phyloP scores from a whole-genome alignment of 2,888 invertebrate genomes.

The Acleris laterana region DNA sequence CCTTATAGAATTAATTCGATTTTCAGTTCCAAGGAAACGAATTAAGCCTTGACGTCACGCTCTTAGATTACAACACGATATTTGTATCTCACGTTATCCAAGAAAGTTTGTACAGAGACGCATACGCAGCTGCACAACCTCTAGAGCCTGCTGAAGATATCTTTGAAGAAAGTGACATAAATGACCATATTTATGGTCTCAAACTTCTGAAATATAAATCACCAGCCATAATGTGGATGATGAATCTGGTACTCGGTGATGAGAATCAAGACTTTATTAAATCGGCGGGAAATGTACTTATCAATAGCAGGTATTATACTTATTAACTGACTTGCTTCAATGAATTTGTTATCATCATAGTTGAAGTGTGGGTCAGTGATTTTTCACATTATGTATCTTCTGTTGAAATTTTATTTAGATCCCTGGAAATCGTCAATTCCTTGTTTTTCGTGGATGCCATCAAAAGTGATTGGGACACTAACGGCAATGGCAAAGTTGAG shows the following conservation, averaged over 20 bases:
- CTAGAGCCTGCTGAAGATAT: conserved; percentile 53
- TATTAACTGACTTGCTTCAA: no score
- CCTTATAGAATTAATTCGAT: background rate
- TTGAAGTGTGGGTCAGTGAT: no score
- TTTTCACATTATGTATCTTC: background rate
- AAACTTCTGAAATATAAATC: conserved; percentile 59
- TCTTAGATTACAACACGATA: conserved; percentile 65
- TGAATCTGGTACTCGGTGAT: conserved; percentile 55
- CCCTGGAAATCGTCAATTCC: conserved; percentile 54
- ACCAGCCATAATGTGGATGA: conserved; percentile 66
- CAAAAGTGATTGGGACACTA: conserved; percentile 49
- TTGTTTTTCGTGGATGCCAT: conserved; percentile 61
- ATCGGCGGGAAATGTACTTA: conserved; percentile 53
- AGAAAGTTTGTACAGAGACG: conserved; percentile 66
- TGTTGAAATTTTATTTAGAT: conserved; percentile 44
- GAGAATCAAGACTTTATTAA: conserved; percentile 57
- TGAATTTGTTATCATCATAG: no score
- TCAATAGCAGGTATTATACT: conserved; percentile 54
- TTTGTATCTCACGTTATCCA: conserved; percentile 72
- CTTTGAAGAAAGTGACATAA: conserved; percentile 55
- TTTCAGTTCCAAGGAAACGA: conserved; percentile 58
- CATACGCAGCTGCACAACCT: conserved; percentile 48
- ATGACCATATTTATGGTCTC: conserved; percentile 57
- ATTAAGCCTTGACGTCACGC: conserved; percentile 45
- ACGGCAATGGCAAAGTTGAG: conserved; percentile 45